A percentile compares a stretch with the other conserved stretches of the same genome.
Evolutionary conservation across 2,888 invertebrate species (phyloP).

Genomic region (Xestoiulus laeticollis): DNA sequence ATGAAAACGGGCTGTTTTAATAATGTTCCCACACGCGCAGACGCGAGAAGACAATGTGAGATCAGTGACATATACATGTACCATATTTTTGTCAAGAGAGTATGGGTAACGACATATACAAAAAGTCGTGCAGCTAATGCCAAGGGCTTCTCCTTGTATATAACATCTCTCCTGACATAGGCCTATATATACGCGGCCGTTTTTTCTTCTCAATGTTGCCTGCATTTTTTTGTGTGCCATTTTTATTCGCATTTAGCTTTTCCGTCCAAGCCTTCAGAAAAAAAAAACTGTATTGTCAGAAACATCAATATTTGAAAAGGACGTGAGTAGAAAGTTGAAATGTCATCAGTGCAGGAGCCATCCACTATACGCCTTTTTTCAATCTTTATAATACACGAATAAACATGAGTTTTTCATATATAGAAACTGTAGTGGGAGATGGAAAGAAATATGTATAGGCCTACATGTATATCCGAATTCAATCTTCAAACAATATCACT

Average conservation of each 20-base stretch:
- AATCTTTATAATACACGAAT: neutral
- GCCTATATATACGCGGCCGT: neutral
- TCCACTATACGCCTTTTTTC: neutral
- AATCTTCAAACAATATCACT: slow-evolving; percentile 33
- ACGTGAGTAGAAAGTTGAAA: slow-evolving; percentile 38
- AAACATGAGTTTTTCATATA: neutral
- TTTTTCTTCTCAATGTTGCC: neutral
- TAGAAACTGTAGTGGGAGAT: neutral
- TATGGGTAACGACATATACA: neutral
- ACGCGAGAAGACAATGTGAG: neutral
- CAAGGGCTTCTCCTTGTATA: neutral
- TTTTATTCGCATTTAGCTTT: neutral
- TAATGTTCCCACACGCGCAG: neutral
- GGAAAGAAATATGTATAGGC: neutral
- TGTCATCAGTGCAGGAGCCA: neutral
- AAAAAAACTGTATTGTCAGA: slow-evolving; percentile 29
- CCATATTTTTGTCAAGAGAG: neutral
- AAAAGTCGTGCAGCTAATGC: neutral
- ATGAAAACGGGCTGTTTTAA: slow-evolving; percentile 1
- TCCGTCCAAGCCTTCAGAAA: slow-evolving; percentile 16
- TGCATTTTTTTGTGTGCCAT: neutral
- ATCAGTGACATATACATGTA: neutral
- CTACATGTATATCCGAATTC: slow-evolving; percentile 20
- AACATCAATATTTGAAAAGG: slow-evolving; percentile 41
- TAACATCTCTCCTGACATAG: neutral